Base-by-base conservation (phyloP, 2,888 invertebrate species). In the Abrostola triplasia region DNA sequence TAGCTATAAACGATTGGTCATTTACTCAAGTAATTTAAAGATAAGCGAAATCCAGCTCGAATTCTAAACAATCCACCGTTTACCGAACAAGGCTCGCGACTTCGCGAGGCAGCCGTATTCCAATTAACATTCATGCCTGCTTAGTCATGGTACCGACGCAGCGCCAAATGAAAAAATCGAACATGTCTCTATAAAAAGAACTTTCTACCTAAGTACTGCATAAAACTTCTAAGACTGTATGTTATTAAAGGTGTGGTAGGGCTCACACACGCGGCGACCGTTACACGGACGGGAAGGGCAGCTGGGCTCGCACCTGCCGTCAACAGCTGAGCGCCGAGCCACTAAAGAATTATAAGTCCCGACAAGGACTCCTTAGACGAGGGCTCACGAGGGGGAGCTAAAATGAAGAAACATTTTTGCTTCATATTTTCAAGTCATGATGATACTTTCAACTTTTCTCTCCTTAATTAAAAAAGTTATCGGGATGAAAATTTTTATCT, bases 271-370 rank as follows among this genome's bases (percentile, higher is more conserved):
- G 78, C 53, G 51, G 42, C 71, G 80, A 77, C 86, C 82, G 85
- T 86, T 87, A 80, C 73, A 64, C 67, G 64, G 63, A 61, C 67
- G 74, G 54, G 58, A n/a, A 59, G 65, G 63, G 77, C 86, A 87
- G 87, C 86, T 87, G 86, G 62, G 65, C 40, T 50, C 74, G 57
- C 86, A 87, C 86, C 85, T 86, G 86, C 84, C 76, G 55, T 24
- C 51, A 59, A 73, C 83, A 82, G 83, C 83, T 81, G 79, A 79
- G 64, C 69, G 59, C 40, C 65, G 71, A 75, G 72, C 64, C 76
- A 68, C 59, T 54, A 41, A 51, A 64, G 50, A 47, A 65, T 72
- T 73, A 59, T 64, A 47, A 44, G 64, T 63, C 64, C 50, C 67
- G 51, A 66, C 68, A 69, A 66, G 36, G 57, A 60, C 61, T 51